These are phyloP conservation scores for Prosopocoilus inquinatus DNA, from an alignment of 2,888 invertebrate genomes.

Conservation along the genomic window DNA sequence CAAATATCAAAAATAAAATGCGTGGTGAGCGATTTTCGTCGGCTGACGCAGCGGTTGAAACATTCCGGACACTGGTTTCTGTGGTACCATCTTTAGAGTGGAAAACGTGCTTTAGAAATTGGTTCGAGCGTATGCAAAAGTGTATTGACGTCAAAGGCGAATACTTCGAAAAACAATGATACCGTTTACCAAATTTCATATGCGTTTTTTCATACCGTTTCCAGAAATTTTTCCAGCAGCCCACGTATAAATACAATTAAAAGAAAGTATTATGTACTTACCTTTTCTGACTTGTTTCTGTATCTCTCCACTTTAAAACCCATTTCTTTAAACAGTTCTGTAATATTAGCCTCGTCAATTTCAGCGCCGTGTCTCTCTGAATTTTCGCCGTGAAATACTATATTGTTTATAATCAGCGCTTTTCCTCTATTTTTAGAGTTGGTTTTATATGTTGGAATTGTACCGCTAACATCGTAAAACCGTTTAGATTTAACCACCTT, in stretches of 20 bases:
- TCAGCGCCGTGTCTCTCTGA: constrained; percentile 57
- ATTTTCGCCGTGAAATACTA: constrained; percentile 37
- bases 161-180: too few species aligned
- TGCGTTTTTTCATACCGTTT: too few species aligned
- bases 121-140: too few species aligned
- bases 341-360: constrained; percentile 58
- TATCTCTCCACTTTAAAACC: constrained; percentile 55
- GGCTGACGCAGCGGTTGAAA: too few species aligned
- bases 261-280: constrained; percentile 34
- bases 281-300: constrained; percentile 50
- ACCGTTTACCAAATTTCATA: too few species aligned
- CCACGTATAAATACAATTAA: neutral
- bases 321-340: constrained; percentile 59
- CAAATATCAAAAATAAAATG: too few species aligned
- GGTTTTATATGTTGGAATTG: constrained; percentile 38
- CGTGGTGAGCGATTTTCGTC: too few species aligned
- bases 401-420: constrained; percentile 44
- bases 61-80: too few species aligned
- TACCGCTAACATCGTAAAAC: constrained; percentile 1
- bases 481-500: neutral
- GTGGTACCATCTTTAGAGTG: too few species aligned
- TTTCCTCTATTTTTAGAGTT: constrained; percentile 36
- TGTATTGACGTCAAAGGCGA: too few species aligned
- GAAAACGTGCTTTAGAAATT: too few species aligned
- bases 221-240: too few species aligned